phyloP scores from a whole-genome alignment of 1,140 invertebrate genomes.

The Diorhabda elongata region DNA sequence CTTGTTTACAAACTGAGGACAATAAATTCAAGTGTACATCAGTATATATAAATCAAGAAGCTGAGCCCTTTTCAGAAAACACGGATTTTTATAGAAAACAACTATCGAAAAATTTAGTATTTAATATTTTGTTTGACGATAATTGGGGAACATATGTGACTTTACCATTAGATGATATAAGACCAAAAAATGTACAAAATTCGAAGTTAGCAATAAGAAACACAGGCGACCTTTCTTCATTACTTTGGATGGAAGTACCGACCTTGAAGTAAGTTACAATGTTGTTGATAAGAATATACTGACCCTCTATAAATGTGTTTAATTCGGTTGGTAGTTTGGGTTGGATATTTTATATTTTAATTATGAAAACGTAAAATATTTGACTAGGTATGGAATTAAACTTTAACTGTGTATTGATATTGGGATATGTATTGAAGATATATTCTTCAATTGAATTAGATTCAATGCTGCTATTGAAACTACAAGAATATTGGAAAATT shows the following conservation, averaged over 20 bases:
- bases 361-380: no score
- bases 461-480: no score
- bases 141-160: constrained; percentile 60
- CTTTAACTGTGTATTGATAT: no score
- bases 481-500: no score
- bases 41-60: neutral
- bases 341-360: no score
- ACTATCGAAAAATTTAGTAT: constrained; percentile 56
- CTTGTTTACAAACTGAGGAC: neutral
- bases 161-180: constrained; percentile 19
- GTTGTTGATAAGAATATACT: no score
- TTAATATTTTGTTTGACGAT: constrained; percentile 61
- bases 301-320: no score
- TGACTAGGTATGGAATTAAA: no score
- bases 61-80: neutral
- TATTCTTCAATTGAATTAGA: no score
- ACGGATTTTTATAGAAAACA: neutral
- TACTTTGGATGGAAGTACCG: constrained; percentile 75
- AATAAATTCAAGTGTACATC: neutral
- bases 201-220: constrained; percentile 70
- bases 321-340: no score
- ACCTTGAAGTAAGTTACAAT: neutral
- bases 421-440: no score
- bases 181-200: constrained; percentile 40
- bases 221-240: constrained; percentile 77